Percentiles rank a stretch among this genome's conserved stretches.
phyloP scores from a whole-genome alignment of 2,888 invertebrate species.

The Trypoxylon attenuatum region DNA sequence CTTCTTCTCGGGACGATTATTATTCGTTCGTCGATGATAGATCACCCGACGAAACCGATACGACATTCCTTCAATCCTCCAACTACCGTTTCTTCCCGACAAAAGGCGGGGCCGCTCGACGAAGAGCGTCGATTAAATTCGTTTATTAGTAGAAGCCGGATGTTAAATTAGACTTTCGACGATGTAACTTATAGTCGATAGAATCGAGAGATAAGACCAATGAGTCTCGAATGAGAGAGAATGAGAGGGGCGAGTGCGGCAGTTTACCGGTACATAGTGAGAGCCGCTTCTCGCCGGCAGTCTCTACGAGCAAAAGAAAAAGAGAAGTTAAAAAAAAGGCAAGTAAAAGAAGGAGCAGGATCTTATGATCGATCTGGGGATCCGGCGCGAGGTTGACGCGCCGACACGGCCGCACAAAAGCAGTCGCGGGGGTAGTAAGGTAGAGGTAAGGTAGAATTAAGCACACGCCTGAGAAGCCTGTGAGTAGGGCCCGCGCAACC shows the following conservation, averaged over 20 bases:
- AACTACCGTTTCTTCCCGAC: not conserved
- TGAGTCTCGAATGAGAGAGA: too few relatives aligned
- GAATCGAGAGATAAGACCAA: not conserved
- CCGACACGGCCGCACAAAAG: constrained; percentile 34
- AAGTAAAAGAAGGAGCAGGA: not conserved
- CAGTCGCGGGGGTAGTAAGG: not conserved
- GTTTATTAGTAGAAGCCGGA: not conserved
- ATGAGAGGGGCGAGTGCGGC: not conserved
- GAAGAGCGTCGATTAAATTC: not conserved
- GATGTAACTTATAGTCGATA: not conserved
- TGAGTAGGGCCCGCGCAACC: not conserved
- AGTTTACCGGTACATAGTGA: not conserved
- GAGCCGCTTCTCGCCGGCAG: not conserved
- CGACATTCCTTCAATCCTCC: not conserved
- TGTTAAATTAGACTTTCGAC: not conserved
- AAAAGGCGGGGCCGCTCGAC: too few relatives aligned
- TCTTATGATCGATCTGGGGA: constrained; percentile 40
- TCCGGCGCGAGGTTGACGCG: constrained; percentile 18
- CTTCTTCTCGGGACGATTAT: not conserved
- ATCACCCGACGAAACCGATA: not conserved
- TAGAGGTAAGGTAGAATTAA: too few relatives aligned
- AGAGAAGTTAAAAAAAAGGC: not conserved
- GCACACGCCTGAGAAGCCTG: too few relatives aligned
- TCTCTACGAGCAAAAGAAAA: not conserved
- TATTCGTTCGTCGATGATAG: not conserved